Evolutionary conservation across 2,888 invertebrate species (phyloP).

Genomic region (Rutpela maculata): DNA sequence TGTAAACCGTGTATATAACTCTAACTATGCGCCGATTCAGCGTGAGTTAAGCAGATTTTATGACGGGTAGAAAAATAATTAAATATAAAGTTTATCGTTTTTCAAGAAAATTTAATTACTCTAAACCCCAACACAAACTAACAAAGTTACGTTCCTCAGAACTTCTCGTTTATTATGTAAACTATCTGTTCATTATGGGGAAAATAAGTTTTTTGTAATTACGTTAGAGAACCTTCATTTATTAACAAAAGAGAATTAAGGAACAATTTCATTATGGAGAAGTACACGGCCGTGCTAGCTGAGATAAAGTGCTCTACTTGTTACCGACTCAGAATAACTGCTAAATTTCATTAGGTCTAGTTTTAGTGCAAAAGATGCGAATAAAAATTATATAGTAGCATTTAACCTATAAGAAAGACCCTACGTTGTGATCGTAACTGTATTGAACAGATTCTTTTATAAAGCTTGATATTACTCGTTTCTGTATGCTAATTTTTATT

Average conservation of each 20-base stretch:
- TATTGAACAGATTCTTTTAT: too few relatives aligned
- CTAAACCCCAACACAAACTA: conserved; percentile 22
- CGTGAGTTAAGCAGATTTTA: conserved; percentile 7
- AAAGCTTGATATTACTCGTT: too few relatives aligned
- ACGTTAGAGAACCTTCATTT: neutral
- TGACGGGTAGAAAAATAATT: conserved; percentile 18
- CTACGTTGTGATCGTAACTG: too few relatives aligned
- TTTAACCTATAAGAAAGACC: too few relatives aligned
- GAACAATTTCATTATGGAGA: conserved; percentile 1
- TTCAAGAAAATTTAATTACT: conserved; percentile 27
- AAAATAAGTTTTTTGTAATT: conserved; percentile 14
- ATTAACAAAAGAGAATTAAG: neutral
- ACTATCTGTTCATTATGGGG: conserved; percentile 17
- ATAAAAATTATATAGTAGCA: too few relatives aligned
- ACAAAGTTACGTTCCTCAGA: conserved; percentile 15
- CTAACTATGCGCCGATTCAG: neutral
- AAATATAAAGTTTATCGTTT: conserved; percentile 23
- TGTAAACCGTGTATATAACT: neutral
- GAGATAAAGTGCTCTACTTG: neutral
- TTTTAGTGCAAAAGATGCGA: too few relatives aligned
- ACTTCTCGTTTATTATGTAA: conserved; percentile 16
- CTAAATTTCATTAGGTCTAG: neutral
- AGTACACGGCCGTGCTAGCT: neutral
- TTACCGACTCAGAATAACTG: neutral
- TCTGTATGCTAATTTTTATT: too few relatives aligned